phyloP scores from a whole-genome alignment of 2,113 vertebrate species.

The Muntiacus reevesi region DNA sequence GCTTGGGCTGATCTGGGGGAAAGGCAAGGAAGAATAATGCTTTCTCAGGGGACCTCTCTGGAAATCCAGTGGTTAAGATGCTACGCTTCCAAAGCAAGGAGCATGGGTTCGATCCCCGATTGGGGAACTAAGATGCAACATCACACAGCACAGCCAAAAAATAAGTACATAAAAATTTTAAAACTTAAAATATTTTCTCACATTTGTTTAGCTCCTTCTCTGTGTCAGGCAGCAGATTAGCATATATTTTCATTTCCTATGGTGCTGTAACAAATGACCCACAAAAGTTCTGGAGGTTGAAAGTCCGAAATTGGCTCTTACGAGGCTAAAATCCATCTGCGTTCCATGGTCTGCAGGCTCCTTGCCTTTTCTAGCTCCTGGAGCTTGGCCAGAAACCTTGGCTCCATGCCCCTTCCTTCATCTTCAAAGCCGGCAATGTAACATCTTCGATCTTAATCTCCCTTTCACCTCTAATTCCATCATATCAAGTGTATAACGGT shows the following conservation, averaged over 20 bases:
- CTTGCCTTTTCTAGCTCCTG: neutral
- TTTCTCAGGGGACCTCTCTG: neutral
- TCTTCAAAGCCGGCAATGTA: neutral
- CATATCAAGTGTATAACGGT: rapidly evolving
- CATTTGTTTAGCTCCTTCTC: neutral
- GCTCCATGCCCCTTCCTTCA: neutral
- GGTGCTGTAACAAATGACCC: neutral
- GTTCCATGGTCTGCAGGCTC: neutral
- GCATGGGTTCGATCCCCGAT: neutral
- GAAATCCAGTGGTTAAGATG: neutral
- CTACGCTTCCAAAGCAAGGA: neutral
- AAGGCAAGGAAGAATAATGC: neutral
- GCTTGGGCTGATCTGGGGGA: neutral
- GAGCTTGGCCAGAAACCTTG: neutral
- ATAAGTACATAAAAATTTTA: neutral
- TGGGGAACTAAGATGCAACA: neutral
- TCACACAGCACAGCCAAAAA: neutral
- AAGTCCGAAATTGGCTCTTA: neutral
- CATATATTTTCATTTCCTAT: neutral
- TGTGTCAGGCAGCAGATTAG: neutral
- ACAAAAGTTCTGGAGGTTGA: neutral
- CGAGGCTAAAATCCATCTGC: neutral
- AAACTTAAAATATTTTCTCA: neutral
- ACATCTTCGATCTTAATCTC: neutral
- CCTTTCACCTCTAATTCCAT: no score